Conservation (phyloP, 2,888 invertebrate genomes). For the Athalia cordata region DNA sequence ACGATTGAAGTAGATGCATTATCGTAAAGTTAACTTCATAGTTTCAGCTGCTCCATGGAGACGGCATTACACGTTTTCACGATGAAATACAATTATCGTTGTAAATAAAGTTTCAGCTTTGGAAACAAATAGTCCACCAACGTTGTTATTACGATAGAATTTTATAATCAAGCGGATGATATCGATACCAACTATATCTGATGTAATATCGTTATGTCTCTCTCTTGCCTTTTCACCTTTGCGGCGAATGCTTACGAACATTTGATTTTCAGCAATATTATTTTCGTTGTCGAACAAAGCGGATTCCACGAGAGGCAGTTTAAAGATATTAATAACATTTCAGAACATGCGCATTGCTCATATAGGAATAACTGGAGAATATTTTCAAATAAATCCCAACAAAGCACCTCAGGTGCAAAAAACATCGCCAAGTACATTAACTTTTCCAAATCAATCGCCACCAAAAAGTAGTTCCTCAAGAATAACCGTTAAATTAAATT, state of each 20-base stretch:
- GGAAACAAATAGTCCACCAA: not conserved
- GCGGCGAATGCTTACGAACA: too few species aligned
- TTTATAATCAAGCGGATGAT: conserved; percentile 1
- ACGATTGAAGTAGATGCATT: conserved; percentile 38
- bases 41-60: not conserved
- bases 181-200: not conserved
- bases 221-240: too few species aligned
- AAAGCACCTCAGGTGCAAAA: too few species aligned
- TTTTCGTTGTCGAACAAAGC: not conserved
- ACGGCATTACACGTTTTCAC: conserved; percentile 14
- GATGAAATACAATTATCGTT: conserved; percentile 27
- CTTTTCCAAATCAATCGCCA: too few species aligned
- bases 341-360: not conserved
- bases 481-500: too few species aligned
- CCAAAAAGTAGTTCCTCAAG: too few species aligned
- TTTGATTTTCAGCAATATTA: not conserved
- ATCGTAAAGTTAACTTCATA: conserved; percentile 37
- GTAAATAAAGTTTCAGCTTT: conserved; percentile 13
- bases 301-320: conserved; percentile 2
- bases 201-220: not conserved
- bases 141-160: not conserved
- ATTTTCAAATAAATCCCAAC: conserved; percentile 36
- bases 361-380: conserved; percentile 8
- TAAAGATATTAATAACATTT: conserved; percentile 26
- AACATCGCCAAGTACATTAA: too few species aligned